phyloP scores from a whole-genome alignment of 2,797 vertebrate species.

The Hypotaenidia okinawae region DNA sequence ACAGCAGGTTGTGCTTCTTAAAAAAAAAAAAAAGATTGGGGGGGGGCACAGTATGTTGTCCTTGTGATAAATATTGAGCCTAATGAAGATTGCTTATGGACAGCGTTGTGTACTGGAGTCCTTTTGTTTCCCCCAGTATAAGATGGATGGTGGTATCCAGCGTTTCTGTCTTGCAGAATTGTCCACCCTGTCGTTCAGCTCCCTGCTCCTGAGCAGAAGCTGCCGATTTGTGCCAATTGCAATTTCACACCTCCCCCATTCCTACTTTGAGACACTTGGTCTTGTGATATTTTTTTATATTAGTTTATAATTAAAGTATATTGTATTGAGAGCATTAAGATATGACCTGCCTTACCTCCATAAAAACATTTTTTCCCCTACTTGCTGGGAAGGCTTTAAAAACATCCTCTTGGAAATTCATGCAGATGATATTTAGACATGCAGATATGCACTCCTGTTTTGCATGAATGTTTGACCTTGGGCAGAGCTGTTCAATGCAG shows the following conservation, averaged over 20 bases:
- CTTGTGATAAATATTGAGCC: conserved; percentile 48
- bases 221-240: conserved; percentile 40
- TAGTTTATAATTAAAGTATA: conserved; percentile 46
- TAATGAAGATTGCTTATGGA: conserved; percentile 55
- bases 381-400: conserved; percentile 43
- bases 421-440: conserved; percentile 65
- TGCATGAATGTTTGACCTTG: conserved; percentile 78
- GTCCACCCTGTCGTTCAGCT: neutral
- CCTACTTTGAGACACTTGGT: neutral
- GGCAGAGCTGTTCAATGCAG: conserved; percentile 60
- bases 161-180: neutral
- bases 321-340: conserved; percentile 18
- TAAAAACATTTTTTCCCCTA: neutral
- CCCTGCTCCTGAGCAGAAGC: neutral
- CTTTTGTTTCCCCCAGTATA: conserved; percentile 37
- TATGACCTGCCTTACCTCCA: conserved; percentile 33
- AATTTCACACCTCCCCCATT: conserved; percentile 26
- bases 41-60: neutral
- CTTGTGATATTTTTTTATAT: neutral
- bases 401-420: conserved; percentile 41
- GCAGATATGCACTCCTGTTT: conserved; percentile 69
- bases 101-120: neutral
- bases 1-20: conserved; percentile 19
- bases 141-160: conserved; percentile 8
- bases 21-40: neutral